Evolutionary conservation across 2,113 vertebrate genomes (phyloP).

Genomic region (Calidris pugnax): DNA sequence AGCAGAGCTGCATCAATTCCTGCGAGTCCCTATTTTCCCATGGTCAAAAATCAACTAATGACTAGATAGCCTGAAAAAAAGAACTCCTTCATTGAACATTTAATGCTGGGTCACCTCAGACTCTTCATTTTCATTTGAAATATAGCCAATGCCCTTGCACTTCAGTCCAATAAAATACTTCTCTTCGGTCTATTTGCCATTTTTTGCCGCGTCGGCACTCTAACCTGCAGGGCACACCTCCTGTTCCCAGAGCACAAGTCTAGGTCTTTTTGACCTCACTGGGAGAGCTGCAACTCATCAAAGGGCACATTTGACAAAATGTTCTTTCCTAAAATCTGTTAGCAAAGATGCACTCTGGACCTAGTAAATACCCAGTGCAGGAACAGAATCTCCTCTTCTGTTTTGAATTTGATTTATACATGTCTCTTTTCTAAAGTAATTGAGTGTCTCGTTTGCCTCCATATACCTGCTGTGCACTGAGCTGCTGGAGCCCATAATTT

Average conservation of each 20-base stretch:
- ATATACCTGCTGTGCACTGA: constrained; percentile 15
- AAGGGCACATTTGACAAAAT: not conserved
- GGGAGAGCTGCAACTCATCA: not conserved
- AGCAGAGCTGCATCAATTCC: not conserved
- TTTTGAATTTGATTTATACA: not conserved
- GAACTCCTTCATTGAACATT: not conserved
- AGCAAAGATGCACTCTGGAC: not conserved
- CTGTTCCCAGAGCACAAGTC: not conserved
- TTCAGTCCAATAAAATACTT: not conserved
- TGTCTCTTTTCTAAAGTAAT: constrained; percentile 13
- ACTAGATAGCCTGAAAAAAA: not conserved
- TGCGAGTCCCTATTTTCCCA: not conserved
- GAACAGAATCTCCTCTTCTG: not conserved
- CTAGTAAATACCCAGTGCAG: not conserved
- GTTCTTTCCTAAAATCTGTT: not conserved
- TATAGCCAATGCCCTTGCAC: not conserved
- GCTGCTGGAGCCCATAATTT: constrained; percentile 24
- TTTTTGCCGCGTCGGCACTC: not conserved
- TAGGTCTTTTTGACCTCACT: not conserved
- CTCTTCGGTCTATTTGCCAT: not conserved
- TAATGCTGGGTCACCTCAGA: not conserved
- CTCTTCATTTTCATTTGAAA: not conserved
- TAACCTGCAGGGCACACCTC: not conserved
- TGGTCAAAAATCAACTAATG: not conserved
- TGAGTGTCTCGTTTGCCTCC: not conserved